These are phyloP conservation scores for Phenacoccus solenopsis DNA, from an alignment of 1,140 invertebrate genomes.

Conservation along the genomic window DNA sequence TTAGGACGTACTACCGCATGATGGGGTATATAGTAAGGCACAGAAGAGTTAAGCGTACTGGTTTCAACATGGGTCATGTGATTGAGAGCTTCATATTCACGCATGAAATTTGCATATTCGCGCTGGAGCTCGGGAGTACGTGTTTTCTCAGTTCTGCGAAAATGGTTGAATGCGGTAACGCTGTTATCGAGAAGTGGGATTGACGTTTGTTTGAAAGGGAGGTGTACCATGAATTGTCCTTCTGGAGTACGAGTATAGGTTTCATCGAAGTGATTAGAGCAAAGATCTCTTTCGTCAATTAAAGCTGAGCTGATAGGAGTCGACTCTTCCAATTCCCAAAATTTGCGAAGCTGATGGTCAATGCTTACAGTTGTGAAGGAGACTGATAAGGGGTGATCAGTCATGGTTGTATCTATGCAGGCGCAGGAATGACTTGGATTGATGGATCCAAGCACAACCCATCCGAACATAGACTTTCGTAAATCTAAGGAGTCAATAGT, in stretches of 20 bases:
- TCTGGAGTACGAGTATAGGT: not conserved
- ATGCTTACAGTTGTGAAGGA: too few relatives aligned
- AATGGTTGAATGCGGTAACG: not conserved
- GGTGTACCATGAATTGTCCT: not conserved
- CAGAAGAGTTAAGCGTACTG: too few relatives aligned
- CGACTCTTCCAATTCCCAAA: too few relatives aligned
- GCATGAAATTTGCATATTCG: constrained; percentile 38
- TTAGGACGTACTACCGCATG: constrained; percentile 27
- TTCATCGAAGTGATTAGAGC: not conserved
- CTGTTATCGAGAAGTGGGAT: not conserved
- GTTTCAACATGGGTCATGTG: not conserved
- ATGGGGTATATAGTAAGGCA: constrained; percentile 28
- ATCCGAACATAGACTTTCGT: too few relatives aligned
- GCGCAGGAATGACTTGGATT: too few relatives aligned
- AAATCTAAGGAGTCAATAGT: too few relatives aligned
- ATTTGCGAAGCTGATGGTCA: too few relatives aligned
- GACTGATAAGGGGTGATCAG: too few relatives aligned
- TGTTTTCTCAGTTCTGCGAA: too few relatives aligned
- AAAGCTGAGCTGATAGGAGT: too few relatives aligned
- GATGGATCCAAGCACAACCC: too few relatives aligned
- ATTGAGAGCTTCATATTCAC: constrained; percentile 25
- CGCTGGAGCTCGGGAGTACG: not conserved
- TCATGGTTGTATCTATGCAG: too few relatives aligned
- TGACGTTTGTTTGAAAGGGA: not conserved
- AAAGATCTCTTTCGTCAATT: not conserved